These are phyloP conservation scores for Tanypteryx hageni DNA, from an alignment of 2,888 invertebrate species.

Conservation along the genomic window DNA sequence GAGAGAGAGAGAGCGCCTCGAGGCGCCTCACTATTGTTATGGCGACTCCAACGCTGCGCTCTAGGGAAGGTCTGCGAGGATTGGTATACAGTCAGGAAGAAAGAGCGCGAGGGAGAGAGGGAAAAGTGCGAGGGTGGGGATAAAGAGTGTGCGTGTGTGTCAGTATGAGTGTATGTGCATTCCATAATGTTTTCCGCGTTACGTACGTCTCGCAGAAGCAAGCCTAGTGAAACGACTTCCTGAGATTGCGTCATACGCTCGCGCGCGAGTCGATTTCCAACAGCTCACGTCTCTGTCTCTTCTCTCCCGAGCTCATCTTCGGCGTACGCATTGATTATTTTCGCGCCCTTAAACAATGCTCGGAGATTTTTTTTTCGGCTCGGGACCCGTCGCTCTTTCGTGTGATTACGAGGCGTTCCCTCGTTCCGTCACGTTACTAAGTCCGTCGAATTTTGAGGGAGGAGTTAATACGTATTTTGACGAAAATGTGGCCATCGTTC, in stretches of 20 bases:
- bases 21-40: background rate
- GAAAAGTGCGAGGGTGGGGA: background rate
- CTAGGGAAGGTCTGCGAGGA: background rate
- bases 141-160: background rate
- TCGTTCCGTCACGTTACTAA: too few species aligned
- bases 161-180: background rate
- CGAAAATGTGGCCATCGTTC: background rate
- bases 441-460: too few species aligned
- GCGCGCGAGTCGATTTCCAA: background rate
- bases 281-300: background rate
- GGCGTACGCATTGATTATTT: too few species aligned
- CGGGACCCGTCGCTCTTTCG: too few species aligned
- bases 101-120: background rate
- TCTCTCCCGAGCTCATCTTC: background rate
- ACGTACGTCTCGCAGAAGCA: slow-evolving; percentile 17
- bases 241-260: slow-evolving; percentile 24
- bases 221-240: slow-evolving; percentile 18
- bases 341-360: too few species aligned
- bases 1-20: background rate
- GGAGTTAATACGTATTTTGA: background rate
- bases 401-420: too few species aligned
- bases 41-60: background rate
- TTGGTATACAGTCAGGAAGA: background rate
- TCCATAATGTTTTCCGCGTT: slow-evolving; percentile 32
- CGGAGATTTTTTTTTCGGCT: too few species aligned